Conservation (phyloP, 2,113 vertebrate species). For the Nymphicus hollandicus region DNA sequence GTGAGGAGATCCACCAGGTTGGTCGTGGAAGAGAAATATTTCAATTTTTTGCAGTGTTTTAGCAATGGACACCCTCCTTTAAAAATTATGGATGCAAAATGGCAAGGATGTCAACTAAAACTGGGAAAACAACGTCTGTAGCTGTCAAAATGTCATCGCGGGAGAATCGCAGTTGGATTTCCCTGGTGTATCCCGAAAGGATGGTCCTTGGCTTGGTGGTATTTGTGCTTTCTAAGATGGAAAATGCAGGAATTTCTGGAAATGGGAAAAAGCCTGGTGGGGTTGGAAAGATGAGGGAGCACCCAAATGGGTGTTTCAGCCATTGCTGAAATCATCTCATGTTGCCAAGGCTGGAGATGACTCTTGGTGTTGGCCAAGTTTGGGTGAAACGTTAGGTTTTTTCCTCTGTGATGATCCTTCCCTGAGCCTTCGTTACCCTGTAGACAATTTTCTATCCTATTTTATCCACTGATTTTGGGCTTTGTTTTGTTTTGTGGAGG, state of each 20-base stretch:
- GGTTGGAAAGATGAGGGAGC: not conserved
- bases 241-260: not conserved
- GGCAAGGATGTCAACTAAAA: not conserved
- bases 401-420: not conserved
- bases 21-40: not conserved
- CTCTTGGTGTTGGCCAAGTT: not conserved
- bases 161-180: not conserved
- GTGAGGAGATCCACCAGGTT: not conserved
- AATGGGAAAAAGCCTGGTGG: not conserved
- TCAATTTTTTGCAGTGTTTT: not conserved
- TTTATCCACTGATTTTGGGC: not conserved
- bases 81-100: not conserved
- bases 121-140: not conserved
- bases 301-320: not conserved
- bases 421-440: not conserved
- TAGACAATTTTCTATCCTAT: not conserved
- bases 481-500: not conserved
- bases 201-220: not conserved
- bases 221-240: not conserved
- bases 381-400: not conserved
- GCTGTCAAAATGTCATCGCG: not conserved
- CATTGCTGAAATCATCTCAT: not conserved
- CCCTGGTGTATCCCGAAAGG: not conserved
- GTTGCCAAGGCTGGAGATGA: not conserved
- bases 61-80: not conserved